A percentile compares a stretch with the other conserved stretches of the same genome.
Evolutionary conservation across 2,888 invertebrate species (phyloP).

Genomic region (Dryobota labecula): DNA sequence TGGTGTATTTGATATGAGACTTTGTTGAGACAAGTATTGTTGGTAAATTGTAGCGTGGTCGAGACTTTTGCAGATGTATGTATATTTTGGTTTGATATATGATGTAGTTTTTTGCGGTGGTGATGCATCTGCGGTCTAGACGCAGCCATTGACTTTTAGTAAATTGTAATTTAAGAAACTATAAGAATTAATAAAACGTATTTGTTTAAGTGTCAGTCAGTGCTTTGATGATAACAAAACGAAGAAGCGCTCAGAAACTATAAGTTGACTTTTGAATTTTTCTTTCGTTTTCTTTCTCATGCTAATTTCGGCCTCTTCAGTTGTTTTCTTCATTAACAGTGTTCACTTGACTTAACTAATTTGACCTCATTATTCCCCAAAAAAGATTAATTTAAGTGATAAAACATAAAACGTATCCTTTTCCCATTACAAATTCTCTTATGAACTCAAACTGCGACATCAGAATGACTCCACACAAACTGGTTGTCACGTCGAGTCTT

Average conservation of each 20-base stretch:
- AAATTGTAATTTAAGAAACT: no score
- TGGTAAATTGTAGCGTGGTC: neutral
- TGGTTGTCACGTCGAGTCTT: constrained; percentile 54
- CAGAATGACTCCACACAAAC: constrained; percentile 38
- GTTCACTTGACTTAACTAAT: no score
- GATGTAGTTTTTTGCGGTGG: neutral
- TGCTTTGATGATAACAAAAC: neutral
- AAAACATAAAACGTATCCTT: neutral
- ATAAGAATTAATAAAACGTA: neutral
- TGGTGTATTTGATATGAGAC: constrained; percentile 24
- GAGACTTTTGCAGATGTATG: neutral
- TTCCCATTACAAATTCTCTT: constrained; percentile 16
- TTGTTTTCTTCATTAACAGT: neutral
- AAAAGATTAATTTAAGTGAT: neutral
- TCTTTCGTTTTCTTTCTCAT: neutral
- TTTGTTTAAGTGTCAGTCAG: neutral
- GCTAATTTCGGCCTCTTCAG: neutral
- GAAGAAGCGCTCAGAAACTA: neutral
- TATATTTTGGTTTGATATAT: neutral
- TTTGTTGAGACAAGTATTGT: constrained; percentile 14
- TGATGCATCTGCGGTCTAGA: neutral
- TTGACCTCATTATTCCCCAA: neutral
- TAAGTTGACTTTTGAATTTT: neutral
- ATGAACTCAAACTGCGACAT: constrained; percentile 18
- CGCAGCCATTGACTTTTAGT: neutral